Evolutionary conservation across 2,113 vertebrate genomes (phyloP).

Genomic region (Xenopus borealis): DNA sequence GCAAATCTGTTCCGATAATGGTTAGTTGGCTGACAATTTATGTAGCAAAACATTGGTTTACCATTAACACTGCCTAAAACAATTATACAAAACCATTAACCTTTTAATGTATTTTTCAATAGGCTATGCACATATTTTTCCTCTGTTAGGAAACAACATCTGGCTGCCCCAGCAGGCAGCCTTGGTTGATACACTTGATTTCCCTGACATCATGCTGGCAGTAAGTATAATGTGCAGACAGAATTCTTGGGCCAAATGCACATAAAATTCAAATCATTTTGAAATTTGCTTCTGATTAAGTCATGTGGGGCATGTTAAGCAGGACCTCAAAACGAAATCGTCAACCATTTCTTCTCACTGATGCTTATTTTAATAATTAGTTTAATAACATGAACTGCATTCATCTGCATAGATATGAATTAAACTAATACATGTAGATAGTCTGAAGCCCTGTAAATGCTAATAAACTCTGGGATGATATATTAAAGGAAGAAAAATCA

Average conservation of each 20-base stretch:
- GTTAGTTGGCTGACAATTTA: not conserved
- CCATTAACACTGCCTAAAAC: not conserved
- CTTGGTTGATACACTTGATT: not conserved
- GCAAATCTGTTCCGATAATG: not conserved
- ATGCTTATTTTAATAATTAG: slow-evolving; percentile 1
- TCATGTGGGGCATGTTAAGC: not conserved
- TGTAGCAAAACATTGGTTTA: not conserved
- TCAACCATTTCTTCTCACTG: not conserved
- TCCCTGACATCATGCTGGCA: not conserved
- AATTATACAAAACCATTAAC: not conserved
- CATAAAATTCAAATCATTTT: no score
- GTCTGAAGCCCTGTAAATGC: no score
- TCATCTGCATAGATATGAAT: not conserved
- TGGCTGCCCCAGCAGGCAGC: not conserved
- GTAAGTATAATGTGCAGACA: not conserved
- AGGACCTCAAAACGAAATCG: not conserved
- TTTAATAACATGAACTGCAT: not conserved
- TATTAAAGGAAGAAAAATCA: no score
- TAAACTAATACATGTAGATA: not conserved
- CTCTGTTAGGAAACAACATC: not conserved
- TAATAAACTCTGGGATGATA: no score
- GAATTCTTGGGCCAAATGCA: not conserved
- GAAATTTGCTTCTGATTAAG: not conserved
- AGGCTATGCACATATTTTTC: not conserved
- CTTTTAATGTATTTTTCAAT: not conserved